Evolutionary conservation across 2,888 invertebrate genomes (phyloP).

Genomic region (Pollenia amentaria): DNA sequence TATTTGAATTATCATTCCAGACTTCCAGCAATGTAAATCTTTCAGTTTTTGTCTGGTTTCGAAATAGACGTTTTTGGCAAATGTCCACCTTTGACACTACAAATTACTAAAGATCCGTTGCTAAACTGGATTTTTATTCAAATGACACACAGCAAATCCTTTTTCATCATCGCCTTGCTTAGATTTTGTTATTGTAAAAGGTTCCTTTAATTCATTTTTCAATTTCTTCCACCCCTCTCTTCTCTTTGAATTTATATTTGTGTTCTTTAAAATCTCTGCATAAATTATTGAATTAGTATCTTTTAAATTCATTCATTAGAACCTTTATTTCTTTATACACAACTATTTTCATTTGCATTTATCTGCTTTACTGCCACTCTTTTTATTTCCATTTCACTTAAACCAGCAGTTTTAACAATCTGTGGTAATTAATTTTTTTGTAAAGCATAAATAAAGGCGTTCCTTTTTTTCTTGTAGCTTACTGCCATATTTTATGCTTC

Average conservation of each 20-base stretch:
- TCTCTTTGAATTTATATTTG: conserved; percentile 22
- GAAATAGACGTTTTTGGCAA: no score
- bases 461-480: conserved; percentile 45
- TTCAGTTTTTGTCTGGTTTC: no score
- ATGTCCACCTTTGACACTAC: no score
- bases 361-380: background rate
- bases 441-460: conserved; percentile 78
- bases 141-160: no score
- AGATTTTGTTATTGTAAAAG: conserved; percentile 16
- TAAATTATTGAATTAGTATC: conserved; percentile 81
- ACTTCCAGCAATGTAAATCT: no score
- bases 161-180: background rate
- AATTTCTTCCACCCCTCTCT: conserved; percentile 10
- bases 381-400: conserved; percentile 42
- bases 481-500: conserved; percentile 23
- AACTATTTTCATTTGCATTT: conserved; percentile 14
- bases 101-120: no score
- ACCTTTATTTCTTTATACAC: background rate
- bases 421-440: conserved; percentile 76
- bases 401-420: conserved; percentile 72
- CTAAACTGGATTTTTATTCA: no score
- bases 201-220: conserved; percentile 43
- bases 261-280: conserved; percentile 77
- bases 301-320: conserved; percentile 53
- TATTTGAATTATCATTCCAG: no score